Percentiles rank a stretch among this genome's conserved stretches.
These are phyloP conservation scores for Apotomis turbidana DNA, from an alignment of 2,888 invertebrate genomes.

Conservation along the genomic window DNA sequence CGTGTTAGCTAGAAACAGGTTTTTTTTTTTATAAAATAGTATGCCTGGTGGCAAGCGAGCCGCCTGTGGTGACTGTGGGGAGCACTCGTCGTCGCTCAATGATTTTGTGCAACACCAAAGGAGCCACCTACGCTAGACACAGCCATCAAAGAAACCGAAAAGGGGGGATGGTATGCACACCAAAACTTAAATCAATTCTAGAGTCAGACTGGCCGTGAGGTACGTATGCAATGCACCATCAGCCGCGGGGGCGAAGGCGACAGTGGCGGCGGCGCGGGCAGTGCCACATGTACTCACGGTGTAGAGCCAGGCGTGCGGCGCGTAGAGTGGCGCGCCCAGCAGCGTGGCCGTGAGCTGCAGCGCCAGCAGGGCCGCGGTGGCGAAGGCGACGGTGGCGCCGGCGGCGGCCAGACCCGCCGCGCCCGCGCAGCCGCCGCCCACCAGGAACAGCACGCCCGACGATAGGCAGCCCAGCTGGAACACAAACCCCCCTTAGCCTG, in stretches of 20 bases:
- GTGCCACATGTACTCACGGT: slow-evolving; percentile 50
- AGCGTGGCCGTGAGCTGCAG: slow-evolving; percentile 52
- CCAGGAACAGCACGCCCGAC: slow-evolving; percentile 41
- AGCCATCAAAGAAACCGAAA: no score
- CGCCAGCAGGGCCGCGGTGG: slow-evolving; percentile 47
- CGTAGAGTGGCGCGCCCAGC: slow-evolving; percentile 51
- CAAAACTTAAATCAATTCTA: no score
- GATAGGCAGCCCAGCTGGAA: slow-evolving; percentile 49
- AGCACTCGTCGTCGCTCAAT: no score
- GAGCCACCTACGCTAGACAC: no score
- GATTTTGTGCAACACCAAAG: no score
- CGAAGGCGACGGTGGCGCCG: slow-evolving; percentile 48
- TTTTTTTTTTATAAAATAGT: no score
- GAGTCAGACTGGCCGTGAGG: no score
- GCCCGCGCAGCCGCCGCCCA: slow-evolving; percentile 46
- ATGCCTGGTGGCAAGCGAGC: no score
- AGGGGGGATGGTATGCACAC: no score
- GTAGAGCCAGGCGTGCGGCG: slow-evolving; percentile 57
- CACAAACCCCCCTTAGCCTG: background rate
- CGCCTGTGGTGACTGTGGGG: no score
- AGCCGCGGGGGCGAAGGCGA: slow-evolving; percentile 38
- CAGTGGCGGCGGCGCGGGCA: slow-evolving; percentile 55
- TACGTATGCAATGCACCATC: slow-evolving; percentile 45
- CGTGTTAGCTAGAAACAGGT: no score
- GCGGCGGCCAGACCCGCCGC: slow-evolving; percentile 48